Evolutionary conservation across 2,888 invertebrate genomes (phyloP), one percentile per base, ranked within the genome.

Genomic region (Drepanosiphum platanoidis): DNA sequence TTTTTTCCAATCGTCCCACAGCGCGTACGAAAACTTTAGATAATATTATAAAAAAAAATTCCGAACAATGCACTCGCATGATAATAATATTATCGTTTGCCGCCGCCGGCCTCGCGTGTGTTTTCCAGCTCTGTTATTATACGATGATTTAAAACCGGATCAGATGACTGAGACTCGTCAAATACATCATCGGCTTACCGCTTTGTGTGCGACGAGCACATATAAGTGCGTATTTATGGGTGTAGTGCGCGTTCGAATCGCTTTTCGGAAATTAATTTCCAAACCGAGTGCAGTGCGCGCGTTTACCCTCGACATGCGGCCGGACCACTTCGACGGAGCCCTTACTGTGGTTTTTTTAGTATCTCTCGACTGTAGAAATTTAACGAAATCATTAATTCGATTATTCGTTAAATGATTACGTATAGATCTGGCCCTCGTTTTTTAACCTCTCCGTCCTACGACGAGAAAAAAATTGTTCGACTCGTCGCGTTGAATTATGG

Each of bases 101-200:
- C 52, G 52, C n/a, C n/a, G 7, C 39, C 27, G 42, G 42, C 42
- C 18, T 72, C 30, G 72, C 30, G 42, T 72, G 42, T 72, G 30
- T 27, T 27, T 71, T 0, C n/a, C 34, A 39, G 13, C 61, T 36
- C 36, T 77, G 27, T 39, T 70, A 70, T n/a, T 39, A 30, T 9
- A 22, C 34, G 34, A 15, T 70, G 70, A 70, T 70, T 70, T 70
- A 39, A n/a, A 70, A 11, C 39, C n/a, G n/a, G 39, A 64, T 77
- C 39, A 27, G 18, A n/a, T n/a, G 30, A 9, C 34, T 9, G 15
- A 22, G 39, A 22, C 27, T 61, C 18, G 27, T 61, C 22, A 22
- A 39, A 77, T 77, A 61, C 39, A 39, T 36, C 75, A 36, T 36
- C 36, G 61, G 30, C 1, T 18, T 61, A 52, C 36, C 18, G 27